phyloP scores from a whole-genome alignment of 2,888 invertebrate genomes.

The Operophtera brumata region DNA sequence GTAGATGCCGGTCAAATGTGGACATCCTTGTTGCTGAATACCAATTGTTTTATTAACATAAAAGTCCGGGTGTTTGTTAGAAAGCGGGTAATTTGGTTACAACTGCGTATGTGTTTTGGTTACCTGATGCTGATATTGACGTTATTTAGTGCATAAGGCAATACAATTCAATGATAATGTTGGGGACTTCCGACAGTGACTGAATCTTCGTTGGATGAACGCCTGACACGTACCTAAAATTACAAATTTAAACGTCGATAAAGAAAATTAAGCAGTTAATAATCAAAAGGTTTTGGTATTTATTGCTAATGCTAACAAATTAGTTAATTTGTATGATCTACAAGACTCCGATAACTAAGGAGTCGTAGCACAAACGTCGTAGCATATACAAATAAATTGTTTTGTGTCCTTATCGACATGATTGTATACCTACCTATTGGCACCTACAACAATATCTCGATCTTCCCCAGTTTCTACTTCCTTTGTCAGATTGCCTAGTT shows the following conservation, averaged over 20 bases:
- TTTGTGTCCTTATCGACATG: neutral
- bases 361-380: neutral
- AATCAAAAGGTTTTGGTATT: conserved; percentile 11
- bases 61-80: conserved; percentile 78
- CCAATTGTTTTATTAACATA: conserved; percentile 77
- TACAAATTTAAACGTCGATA: conserved; percentile 29
- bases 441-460: too few relatives aligned
- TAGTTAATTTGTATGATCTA: conserved; percentile 13
- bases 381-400: neutral
- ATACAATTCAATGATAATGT: conserved; percentile 67
- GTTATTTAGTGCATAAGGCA: conserved; percentile 59
- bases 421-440: too few relatives aligned
- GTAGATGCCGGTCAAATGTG: conserved; percentile 79
- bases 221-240: conserved; percentile 40
- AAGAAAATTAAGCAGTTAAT: conserved; percentile 16
- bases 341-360: neutral
- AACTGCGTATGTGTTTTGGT: conserved; percentile 64
- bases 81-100: conserved; percentile 80
- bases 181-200: conserved; percentile 63
- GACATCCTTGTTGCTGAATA: conserved; percentile 71
- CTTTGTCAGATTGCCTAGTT: too few relatives aligned
- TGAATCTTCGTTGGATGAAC: conserved; percentile 40
- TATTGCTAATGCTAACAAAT: conserved; percentile 13
- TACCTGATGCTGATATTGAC: conserved; percentile 65
- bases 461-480: too few relatives aligned